Evolutionary conservation across 1,140 invertebrate species (phyloP), one percentile per base, ranked within the genome.

Genomic region (Diuraphis noxia): DNA sequence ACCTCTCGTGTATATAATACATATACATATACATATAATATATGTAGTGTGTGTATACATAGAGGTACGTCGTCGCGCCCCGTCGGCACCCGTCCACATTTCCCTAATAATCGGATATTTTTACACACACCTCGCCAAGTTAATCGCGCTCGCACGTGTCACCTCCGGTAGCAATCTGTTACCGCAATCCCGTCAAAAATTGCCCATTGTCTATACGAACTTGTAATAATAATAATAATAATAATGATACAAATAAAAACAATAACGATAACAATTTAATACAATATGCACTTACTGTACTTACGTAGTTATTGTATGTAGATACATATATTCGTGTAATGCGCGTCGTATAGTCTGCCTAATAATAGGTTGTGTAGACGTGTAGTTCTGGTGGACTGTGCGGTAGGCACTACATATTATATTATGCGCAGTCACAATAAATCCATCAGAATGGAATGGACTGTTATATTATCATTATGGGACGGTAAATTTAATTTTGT

Each of bases 81-180:
- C 63, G 56, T 89, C 56, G 41, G 30, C 41, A 89, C 41, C 52
- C 36, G 86, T 88, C 30, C 63, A n/a, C 63, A 41, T 89, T 89
- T 89, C 36, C 87, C 87, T 72, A 63, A 63, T 40, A 63, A 43
- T 77, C 88, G 43, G 88, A 72, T 41, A 89, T 41, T 89, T 89
- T 30, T 40, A 40, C 38, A 17, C 38, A 17, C 30, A 2, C 38
- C 56, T 89, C 52, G 88, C 63, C 49, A 41, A 43, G 56, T 89
- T 77, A 77, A 56, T 34, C 40, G 63, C 81, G 25, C 10, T 84
- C 40, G 84, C 84, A 49, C 84, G 84, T 86, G 84, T 85, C 43
- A 36, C 84, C n/a, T 41, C 84, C 84, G 84, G 84, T 86, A 86
- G 84, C 43, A 86, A 86, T 86, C 84, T 9, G 84, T 86, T 34